Percentiles rank a stretch among this genome's conserved stretches.
phyloP scores from a whole-genome alignment of 2,888 invertebrate species.

The Drosophila emarginata region DNA sequence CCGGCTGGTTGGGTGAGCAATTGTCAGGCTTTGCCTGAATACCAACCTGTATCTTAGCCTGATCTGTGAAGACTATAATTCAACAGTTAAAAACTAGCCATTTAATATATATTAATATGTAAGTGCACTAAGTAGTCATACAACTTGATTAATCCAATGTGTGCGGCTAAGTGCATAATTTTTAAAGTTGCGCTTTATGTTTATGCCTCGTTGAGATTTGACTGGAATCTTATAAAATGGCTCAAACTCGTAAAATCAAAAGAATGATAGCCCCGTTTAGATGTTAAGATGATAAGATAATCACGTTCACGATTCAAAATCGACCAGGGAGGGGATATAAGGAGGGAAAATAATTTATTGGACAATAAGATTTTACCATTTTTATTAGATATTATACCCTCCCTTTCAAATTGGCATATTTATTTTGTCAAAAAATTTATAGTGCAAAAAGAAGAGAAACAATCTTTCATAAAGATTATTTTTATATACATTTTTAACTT shows the following conservation, averaged over 20 bases:
- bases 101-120: not conserved
- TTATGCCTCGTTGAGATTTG: constrained; percentile 4
- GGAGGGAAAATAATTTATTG: no score
- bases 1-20: not conserved
- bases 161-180: not conserved
- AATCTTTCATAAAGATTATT: no score
- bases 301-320: not conserved
- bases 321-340: not conserved
- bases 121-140: not conserved
- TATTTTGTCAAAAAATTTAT: no score
- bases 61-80: not conserved
- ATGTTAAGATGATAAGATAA: not conserved
- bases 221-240: not conserved
- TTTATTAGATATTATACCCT: no score
- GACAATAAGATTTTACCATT: no score
- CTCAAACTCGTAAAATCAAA: not conserved
- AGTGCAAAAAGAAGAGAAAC: no score
- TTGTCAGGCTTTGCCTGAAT: not conserved
- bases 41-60: not conserved
- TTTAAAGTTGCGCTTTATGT: not conserved
- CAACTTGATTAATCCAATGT: not conserved
- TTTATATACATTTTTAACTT: no score
- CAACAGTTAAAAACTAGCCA: no score
- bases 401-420: no score
- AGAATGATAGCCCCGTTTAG: not conserved